Base-by-base conservation (phyloP, 2,797 vertebrate genomes). In the Clamator glandarius region DNA sequence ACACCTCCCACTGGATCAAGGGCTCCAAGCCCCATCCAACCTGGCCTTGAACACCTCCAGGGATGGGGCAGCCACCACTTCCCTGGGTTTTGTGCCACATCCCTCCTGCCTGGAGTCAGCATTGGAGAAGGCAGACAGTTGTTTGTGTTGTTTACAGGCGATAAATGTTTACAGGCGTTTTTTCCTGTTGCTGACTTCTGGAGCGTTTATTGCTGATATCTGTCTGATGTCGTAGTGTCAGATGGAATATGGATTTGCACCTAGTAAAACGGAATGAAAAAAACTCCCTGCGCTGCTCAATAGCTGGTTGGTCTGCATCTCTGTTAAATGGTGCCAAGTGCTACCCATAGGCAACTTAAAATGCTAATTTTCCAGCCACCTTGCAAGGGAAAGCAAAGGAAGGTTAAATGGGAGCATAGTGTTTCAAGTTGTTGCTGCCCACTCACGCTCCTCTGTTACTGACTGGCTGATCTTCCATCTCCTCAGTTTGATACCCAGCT, bases 191-290 rank as follows among this genome's bases (percentile, higher is more conserved):
- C 11, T 0, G 1, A 31, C 5, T 68, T 61, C 41, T 64, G 55
- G 55, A 77, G 18, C 0, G 1, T 50, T 55, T 39, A 21, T 11
- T 77, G 58, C 66, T 33, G 10, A 12, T 54, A 11, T 1, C 46
- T 7, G 2, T 29, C 29, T 36, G 25, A 8, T 0, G 33, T 15
- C 77, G 74, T n/a, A 12, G 2, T 41, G 35, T 64, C 4, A 0
- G 25, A 20, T 41, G 15, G 9, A 55, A 19, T 42, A 46, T 17
- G 44, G 68, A 26, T 75, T 74, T 25, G 35, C 31, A 57, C 18
- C 42, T 39, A 25, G 24, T 8, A 67, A 70, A 42, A 63, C 13
- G 11, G 42, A 48, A 36, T 21, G 26, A 24, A 64, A 39, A 39
- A 62, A 28, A 14, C 50, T 10, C 20, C 6, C 23, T 28, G 25